These are phyloP conservation scores for Agrochola lychnidis DNA, from an alignment of 2,888 invertebrate genomes.

Conservation along the genomic window DNA sequence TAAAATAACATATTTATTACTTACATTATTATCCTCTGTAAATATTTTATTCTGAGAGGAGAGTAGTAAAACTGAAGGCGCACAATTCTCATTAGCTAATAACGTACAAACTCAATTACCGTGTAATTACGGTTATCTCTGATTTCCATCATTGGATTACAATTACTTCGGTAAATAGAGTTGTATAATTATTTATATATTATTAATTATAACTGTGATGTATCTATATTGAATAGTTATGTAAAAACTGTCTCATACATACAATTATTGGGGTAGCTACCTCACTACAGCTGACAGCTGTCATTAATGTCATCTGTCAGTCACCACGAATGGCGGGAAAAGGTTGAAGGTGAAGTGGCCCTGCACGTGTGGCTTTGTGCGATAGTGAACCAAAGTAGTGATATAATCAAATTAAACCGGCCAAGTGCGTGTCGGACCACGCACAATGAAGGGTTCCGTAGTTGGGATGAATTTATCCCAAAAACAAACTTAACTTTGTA, in stretches of 20 bases:
- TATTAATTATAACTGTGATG: neutral
- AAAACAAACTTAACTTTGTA: no score
- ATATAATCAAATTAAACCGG: neutral
- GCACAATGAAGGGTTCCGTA: no score
- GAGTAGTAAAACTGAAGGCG: neutral
- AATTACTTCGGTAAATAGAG: neutral
- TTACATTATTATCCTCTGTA: neutral
- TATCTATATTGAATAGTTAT: neutral
- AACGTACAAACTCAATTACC: neutral
- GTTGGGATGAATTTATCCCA: no score
- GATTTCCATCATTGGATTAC: neutral
- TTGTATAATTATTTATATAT: neutral
- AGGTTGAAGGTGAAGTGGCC: neutral
- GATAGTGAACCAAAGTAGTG: neutral
- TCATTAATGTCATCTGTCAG: neutral
- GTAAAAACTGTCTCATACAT: neutral
- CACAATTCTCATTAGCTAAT: conserved; percentile 9
- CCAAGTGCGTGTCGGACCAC: no score
- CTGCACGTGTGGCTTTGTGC: neutral
- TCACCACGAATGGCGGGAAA: neutral
- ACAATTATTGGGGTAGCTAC: neutral
- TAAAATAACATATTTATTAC: neutral
- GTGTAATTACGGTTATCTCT: neutral
- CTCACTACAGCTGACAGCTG: neutral
- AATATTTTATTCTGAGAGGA: neutral